Percentiles rank a stretch among this genome's conserved stretches.
Conservation (phyloP, 1,140 invertebrate species). For the Eriosoma lanigerum region DNA sequence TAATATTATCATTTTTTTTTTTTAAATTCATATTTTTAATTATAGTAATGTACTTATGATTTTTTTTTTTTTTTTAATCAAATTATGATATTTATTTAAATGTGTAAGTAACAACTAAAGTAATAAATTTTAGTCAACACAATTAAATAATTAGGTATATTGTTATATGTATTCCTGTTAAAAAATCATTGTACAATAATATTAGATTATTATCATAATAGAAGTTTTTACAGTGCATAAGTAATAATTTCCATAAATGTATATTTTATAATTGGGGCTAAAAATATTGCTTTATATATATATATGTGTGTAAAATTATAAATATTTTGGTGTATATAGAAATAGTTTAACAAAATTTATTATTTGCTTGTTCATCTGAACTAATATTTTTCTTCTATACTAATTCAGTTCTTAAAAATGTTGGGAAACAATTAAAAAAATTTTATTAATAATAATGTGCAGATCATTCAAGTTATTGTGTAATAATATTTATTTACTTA, state of each 20-base stretch:
- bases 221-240: neutral
- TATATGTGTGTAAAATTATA: conserved; percentile 19
- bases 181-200: neutral
- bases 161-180: too few relatives aligned
- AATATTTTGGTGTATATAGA: conserved; percentile 37
- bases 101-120: too few relatives aligned
- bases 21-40: too few relatives aligned
- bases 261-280: conserved; percentile 17
- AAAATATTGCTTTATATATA: conserved; percentile 31
- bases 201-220: neutral
- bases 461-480: conserved; percentile 11
- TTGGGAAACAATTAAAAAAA: neutral
- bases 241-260: neutral
- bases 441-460: conserved; percentile 16
- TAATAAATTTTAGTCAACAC: too few relatives aligned
- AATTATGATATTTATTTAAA: too few relatives aligned
- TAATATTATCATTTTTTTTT: too few relatives aligned
- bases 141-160: too few relatives aligned
- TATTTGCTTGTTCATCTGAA: conserved; percentile 38
- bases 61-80: too few relatives aligned
- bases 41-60: too few relatives aligned
- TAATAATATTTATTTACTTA: neutral
- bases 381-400: conserved; percentile 47
- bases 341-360: conserved; percentile 50
- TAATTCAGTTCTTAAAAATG: conserved; percentile 35